Evolutionary conservation across 2,113 vertebrate genomes (phyloP), one percentile per base, ranked within the genome.

Genomic region (Pontoporia blainvillei): DNA sequence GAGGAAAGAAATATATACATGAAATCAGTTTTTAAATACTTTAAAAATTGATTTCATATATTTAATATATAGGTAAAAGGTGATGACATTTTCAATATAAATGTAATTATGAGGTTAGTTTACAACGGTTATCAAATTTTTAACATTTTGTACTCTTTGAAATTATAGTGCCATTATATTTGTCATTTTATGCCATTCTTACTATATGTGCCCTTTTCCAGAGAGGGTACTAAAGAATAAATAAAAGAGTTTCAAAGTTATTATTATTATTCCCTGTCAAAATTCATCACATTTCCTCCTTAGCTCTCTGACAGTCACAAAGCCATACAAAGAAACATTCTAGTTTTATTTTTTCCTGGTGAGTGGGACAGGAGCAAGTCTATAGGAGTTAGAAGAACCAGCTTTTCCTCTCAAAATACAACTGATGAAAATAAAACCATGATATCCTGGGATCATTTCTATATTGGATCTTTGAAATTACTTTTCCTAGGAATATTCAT

Each of bases 21-120:
- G 82, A 78, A 85, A 94, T 94, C 94, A 67, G 15, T 96, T 94
- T 92, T 61, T 23, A 87, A 96, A 87, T 72, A 86, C 86, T 95
- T 96, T 87, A 62, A 96, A 96, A 86, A 96, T 94, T 84, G 91
- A 95, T 95, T 97, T 96, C 36, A 59, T 86, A n/a, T 96, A 62
- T 93, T 97, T 96, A 93, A 96, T 93, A 94, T 93, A 89, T 84
- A 93, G 86, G 94, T 83, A 85, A 86, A 85, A 94, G 62, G 34
- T 71, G 82, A 97, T 95, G 86, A 83, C 83, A 96, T 96, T 97
- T 97, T 96, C 97, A 93, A 96, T 98, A 93, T 86, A 96, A 97
- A 97, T 91, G 76, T 91, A 96, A 97, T 97, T 97, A 94, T 73
- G 29, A 91, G 17, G 12, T 67, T 97, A 69, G 81, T 96, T 97